Conservation (phyloP, 1,140 invertebrate genomes). For the Brachionus manjavacas region DNA sequence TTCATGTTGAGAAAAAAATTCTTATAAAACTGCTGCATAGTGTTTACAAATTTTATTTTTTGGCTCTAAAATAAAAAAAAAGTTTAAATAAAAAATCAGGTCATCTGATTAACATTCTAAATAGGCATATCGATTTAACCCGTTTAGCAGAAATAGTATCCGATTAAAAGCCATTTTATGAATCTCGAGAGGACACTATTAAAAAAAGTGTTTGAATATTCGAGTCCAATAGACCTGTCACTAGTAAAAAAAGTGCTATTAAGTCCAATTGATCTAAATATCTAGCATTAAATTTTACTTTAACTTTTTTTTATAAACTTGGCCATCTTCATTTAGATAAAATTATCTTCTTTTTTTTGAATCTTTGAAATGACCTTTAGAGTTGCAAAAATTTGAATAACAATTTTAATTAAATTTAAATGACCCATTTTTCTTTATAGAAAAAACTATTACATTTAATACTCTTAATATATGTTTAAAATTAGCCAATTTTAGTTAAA, state of each 20-base stretch:
- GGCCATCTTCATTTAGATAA: neutral
- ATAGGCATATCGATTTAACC: neutral
- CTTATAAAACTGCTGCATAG: slow-evolving; percentile 2
- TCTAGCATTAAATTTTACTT: neutral
- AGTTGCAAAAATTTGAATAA: neutral
- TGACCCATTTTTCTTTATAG: neutral
- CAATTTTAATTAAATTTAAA: neutral
- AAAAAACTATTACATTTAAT: neutral
- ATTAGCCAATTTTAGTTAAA: neutral
- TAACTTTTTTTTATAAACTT: neutral
- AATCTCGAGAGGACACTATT: neutral
- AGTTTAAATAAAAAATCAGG: slow-evolving; percentile 3
- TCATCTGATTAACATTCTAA: neutral
- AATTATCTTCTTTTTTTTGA: neutral
- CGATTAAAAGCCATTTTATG: neutral
- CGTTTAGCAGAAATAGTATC: neutral
- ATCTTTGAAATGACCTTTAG: neutral
- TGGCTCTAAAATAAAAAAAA: neutral
- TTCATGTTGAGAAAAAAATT: slow-evolving; percentile 30
- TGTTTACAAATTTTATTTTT: neutral
- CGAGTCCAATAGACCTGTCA: neutral
- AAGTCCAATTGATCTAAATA: neutral
- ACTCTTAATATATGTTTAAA: neutral
- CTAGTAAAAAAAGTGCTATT: neutral
- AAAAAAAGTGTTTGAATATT: neutral